phyloP scores from a whole-genome alignment of 2,888 invertebrate genomes.

The Diploptera punctata region DNA sequence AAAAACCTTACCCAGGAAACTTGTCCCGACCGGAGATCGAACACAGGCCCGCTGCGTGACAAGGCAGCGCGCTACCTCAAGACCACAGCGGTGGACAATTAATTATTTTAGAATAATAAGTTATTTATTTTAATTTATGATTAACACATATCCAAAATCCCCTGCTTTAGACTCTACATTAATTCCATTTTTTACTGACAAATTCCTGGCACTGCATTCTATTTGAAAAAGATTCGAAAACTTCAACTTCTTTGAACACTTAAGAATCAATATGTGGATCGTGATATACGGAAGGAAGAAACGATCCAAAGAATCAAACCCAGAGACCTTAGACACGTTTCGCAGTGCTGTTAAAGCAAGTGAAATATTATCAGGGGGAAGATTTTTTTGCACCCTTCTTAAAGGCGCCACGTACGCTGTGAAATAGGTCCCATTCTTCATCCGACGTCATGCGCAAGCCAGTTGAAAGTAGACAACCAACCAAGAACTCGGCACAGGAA shows the following conservation, averaged over 20 bases:
- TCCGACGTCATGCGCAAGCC: slow-evolving; percentile 27
- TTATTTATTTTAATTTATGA: no score
- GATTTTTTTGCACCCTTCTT: neutral
- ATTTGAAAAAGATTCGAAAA: no score
- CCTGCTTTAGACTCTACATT: no score
- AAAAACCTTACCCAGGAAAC: no score
- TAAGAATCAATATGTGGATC: neutral
- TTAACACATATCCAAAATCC: no score
- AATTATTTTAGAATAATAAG: no score
- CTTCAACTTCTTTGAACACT: neutral
- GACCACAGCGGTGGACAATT: no score
- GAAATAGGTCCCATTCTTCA: slow-evolving; percentile 35
- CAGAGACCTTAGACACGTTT: neutral
- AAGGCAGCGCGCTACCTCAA: no score
- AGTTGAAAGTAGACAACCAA: neutral
- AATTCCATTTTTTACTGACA: no score
- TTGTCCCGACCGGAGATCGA: no score
- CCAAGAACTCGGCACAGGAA: neutral
- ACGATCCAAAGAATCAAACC: slow-evolving; percentile 12
- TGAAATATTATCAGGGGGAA: slow-evolving; percentile 11
- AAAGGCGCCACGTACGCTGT: slow-evolving; percentile 34
- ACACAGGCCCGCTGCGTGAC: no score
- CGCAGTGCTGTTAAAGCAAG: neutral
- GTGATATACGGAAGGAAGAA: neutral
- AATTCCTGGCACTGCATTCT: neutral